These are phyloP conservation scores for Blera fallax DNA, from an alignment of 2,888 invertebrate genomes.

Conservation along the genomic window DNA sequence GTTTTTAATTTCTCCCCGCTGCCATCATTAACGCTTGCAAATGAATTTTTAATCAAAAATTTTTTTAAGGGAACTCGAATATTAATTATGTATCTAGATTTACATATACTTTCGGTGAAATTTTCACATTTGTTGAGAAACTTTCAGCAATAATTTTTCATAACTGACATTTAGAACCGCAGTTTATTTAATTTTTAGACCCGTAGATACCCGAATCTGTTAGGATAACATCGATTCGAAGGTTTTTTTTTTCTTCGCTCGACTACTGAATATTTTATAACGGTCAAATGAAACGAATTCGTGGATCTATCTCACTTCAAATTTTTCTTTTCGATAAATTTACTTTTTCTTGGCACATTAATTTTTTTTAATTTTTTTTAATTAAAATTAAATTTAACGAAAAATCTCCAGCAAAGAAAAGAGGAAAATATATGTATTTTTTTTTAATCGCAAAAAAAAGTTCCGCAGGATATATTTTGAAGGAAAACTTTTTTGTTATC, in stretches of 20 bases:
- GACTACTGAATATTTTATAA: slow-evolving; percentile 58
- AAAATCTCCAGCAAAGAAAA: not conserved
- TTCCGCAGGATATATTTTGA: slow-evolving; percentile 47
- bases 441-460: slow-evolving; percentile 39
- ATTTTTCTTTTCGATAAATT: not conserved
- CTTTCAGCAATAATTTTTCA: not conserved
- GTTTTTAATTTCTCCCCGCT: slow-evolving; percentile 13
- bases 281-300: slow-evolving; percentile 18
- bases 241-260: not conserved
- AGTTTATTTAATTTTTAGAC: slow-evolving; percentile 2
- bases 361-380: not conserved
- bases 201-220: not conserved
- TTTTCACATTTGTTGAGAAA: not conserved
- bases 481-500: slow-evolving; percentile 79
- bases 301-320: not conserved
- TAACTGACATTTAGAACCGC: no score
- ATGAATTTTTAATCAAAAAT: slow-evolving; percentile 7
- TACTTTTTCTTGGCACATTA: not conserved
- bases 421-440: not conserved
- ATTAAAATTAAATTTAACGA: not conserved
- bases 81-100: not conserved
- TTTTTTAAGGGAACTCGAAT: not conserved
- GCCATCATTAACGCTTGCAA: slow-evolving; percentile 14
- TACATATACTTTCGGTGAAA: not conserved
- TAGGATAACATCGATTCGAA: slow-evolving; percentile 25